Base-by-base conservation (phyloP, 23 tunicate genomes). In the Ciona savignyi region DNA sequence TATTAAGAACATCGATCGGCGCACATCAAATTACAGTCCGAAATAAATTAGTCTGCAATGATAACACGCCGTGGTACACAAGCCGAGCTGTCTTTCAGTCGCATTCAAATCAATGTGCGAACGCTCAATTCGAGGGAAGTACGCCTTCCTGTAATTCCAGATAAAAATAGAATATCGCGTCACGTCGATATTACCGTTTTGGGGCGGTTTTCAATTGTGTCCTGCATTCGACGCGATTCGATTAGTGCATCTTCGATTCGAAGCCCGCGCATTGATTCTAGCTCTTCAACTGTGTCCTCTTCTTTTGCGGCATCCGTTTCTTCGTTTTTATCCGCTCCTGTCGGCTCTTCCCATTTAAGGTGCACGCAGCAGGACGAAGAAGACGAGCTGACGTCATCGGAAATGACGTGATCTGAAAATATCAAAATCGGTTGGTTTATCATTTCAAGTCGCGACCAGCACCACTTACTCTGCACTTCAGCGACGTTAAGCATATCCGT, bases 211-310 rank as follows among this genome's bases (percentile, higher is more conserved):
- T 67, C 80, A 9, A 61, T 62, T 0, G 80, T 74, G 30, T 74
- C 80, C 32, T 74, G 68, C 49, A 82, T 82, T 67, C 68, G 74
- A 30, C 51, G 74, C 3, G 87, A 82, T 61, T 82, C 87, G 2
- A 32, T 32, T 1, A 82, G 62, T 3, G 87, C 87, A 24, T 82
- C 87, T 15, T 82, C 87, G 49, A 82, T 62, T 2, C 87, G 63
- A 24, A 82, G 73, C 11, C 74, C 63, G 63, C 74, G 74, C 25
- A 67, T 21, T 24, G 80, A 60, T 51, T 82, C 87, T 75, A 82
- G 65, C 65, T 82, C 87, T 27, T 27, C 26, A 23, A 72, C 74
- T 30, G 65, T 34, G 64, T 74, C 80, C 51, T 67, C 72, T 29
- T 79, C 83, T 0, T 32, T 76, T 1, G 15, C 72, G 63, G 24